phyloP scores from a whole-genome alignment of 2,888 invertebrate genomes.

The Drosophila hamatofila region DNA sequence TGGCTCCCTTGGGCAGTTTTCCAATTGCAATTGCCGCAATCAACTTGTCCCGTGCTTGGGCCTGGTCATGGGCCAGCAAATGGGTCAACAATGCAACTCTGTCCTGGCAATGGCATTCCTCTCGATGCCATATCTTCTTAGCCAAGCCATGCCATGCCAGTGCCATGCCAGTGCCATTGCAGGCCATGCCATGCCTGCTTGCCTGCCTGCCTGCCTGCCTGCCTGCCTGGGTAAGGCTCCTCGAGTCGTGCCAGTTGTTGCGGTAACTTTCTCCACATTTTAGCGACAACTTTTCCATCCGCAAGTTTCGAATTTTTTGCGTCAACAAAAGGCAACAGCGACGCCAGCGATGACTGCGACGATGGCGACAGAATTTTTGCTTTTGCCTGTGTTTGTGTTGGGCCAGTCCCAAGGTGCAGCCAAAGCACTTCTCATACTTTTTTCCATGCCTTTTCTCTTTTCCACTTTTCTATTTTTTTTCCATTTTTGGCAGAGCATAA shows the following conservation, averaged over 20 bases:
- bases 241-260: constrained; percentile 56
- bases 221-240: background rate
- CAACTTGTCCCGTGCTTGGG: constrained; percentile 65
- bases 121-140: constrained; percentile 17
- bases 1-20: constrained; percentile 72
- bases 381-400: constrained; percentile 71
- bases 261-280: constrained; percentile 79
- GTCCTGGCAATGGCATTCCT: constrained; percentile 42
- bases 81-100: constrained; percentile 71
- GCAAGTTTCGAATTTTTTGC: constrained; percentile 75
- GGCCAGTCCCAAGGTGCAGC: constrained; percentile 68
- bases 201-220: constrained; percentile 6
- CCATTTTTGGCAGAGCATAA: constrained; percentile 19
- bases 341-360: constrained; percentile 49
- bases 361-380: constrained; percentile 38
- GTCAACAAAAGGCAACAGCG: constrained; percentile 78
- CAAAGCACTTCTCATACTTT: constrained; percentile 22
- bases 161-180: background rate
- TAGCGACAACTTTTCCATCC: constrained; percentile 77
- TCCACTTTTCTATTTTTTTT: background rate
- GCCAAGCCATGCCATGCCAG: background rate
- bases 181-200: background rate
- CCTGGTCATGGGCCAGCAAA: constrained; percentile 54
- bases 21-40: constrained; percentile 79
- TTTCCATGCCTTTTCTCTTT: background rate